Base-by-base conservation (phyloP, 2,113 vertebrate species). In the Sinocyclocheilus maitianheensis region DNA sequence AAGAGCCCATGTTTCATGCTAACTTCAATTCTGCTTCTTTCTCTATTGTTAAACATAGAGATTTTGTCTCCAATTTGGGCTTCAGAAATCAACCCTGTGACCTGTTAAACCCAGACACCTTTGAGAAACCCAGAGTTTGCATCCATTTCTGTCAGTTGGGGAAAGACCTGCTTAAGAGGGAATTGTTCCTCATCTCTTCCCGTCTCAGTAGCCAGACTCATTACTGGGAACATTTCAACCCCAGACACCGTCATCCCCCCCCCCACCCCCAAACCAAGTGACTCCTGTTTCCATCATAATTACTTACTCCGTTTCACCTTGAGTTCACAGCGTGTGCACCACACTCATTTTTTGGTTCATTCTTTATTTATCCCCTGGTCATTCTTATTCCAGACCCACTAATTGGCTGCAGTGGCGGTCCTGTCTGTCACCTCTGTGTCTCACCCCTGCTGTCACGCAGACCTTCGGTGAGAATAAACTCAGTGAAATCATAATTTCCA, bases 251-350 rank as follows among this genome's bases (percentile, higher is more conserved):
- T 48, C 46, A 48, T 26, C 63, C 46, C 75, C 81, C 63, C 69
- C 83, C 84, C 65, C 76, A 48, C 75, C 14, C 16, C 51, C 51
- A 55, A 76, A 76, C 81, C 89, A 75, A 46, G 26, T 13, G 40
- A 75, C 84, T 89, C 81, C 55, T 84, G 84, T 87, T 88, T 89
- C 89, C 76, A 84, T 89, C 85, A 80, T 92, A 91, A 92, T 91
- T 91, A 91, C 88, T 91, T 89, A 89, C 87, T 88, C 84, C 34
- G 71, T 83, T 90, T 88, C 87, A 90, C 87, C 90, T 91, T 62
- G 72, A 86, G 87, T 90, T 91, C 86, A 86, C 46, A 7, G 63
- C 85, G 51, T 91, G 81, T 75, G 55, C 74, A 20, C 14, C 40
- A 46, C 58, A 72, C 58, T 71, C 26, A 46, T 72, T 58, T 75